Percentiles rank a stretch among this genome's conserved stretches.
These are phyloP conservation scores for Machaerirhynchus nigripectus DNA, from an alignment of 2,113 vertebrate genomes.

Conservation along the genomic window DNA sequence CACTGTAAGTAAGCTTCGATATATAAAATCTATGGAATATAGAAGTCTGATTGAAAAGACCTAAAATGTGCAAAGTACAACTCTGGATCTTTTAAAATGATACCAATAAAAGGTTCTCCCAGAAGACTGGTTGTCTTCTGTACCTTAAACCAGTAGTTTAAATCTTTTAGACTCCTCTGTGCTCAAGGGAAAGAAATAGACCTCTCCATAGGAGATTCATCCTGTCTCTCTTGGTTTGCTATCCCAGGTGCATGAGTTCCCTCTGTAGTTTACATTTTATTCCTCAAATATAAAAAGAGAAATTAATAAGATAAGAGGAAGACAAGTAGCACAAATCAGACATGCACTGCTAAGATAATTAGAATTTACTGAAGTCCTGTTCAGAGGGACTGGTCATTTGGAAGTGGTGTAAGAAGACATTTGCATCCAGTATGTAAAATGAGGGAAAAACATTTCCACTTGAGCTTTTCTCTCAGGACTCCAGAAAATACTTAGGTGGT, in stretches of 20 bases:
- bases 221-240: neutral
- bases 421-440: neutral
- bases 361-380: neutral
- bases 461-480: neutral
- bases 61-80: neutral
- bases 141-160: neutral
- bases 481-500: neutral
- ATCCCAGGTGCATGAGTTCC: neutral
- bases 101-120: neutral
- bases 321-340: neutral
- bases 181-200: neutral
- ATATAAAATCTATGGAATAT: neutral
- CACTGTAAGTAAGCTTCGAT: neutral
- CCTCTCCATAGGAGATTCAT: neutral
- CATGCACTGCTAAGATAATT: neutral
- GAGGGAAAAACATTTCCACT: neutral
- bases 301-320: neutral
- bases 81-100: neutral
- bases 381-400: neutral
- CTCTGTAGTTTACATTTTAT: neutral
- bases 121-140: neutral
- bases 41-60: neutral
- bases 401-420: neutral
- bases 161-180: neutral
- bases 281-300: neutral